phyloP scores from a whole-genome alignment of 2,797 vertebrate species.

The Enteromius viviparus region DNA sequence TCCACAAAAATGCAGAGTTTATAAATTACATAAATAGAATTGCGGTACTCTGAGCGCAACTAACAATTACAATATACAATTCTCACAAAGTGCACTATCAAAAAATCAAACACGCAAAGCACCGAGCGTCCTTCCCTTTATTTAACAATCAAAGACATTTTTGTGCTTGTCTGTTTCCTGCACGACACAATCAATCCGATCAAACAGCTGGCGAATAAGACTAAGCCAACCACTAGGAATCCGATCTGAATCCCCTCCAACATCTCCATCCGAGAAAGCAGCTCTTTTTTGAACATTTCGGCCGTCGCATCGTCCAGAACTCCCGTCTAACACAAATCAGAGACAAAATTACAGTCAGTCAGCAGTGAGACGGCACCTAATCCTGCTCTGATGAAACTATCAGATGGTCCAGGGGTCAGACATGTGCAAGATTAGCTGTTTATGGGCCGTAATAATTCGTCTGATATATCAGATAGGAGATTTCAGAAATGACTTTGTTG shows the following conservation, averaged over 20 bases:
- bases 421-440: constrained; percentile 26
- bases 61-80: constrained; percentile 45
- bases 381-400: background rate
- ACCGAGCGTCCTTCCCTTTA: constrained; percentile 3
- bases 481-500: background rate
- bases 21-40: constrained; percentile 47
- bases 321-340: constrained; percentile 79
- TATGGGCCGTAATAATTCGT: constrained; percentile 12
- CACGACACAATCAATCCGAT: constrained; percentile 66
- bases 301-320: constrained; percentile 84
- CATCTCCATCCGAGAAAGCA: constrained; percentile 74
- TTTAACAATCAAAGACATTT: fast-evolving
- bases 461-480: constrained; percentile 3
- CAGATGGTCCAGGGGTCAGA: constrained; percentile 1
- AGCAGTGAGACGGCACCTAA: background rate
- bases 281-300: constrained; percentile 80
- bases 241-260: constrained; percentile 74
- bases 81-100: background rate
- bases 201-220: constrained; percentile 75
- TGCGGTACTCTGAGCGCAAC: constrained; percentile 17
- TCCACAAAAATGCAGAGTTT: constrained; percentile 27
- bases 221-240: constrained; percentile 74
- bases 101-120: constrained; percentile 32
- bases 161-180: fast-evolving
- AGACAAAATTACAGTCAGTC: constrained; percentile 6